These are phyloP conservation scores for Cossypha caffra DNA, from an alignment of 2,797 vertebrate species.

Conservation along the genomic window DNA sequence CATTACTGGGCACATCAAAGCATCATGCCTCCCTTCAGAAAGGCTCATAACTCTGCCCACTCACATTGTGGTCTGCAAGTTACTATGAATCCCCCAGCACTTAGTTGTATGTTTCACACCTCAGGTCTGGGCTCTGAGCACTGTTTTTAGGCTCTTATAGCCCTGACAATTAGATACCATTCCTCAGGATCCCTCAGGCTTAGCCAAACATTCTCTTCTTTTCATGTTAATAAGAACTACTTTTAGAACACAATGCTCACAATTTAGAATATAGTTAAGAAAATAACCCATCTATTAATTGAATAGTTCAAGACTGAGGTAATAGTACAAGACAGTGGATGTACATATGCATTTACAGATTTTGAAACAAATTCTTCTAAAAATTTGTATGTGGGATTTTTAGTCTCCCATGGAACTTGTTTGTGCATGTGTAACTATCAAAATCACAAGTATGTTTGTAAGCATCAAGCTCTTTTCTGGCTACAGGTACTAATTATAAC, in stretches of 20 bases:
- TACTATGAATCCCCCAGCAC: constrained; percentile 18
- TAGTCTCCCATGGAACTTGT: not conserved
- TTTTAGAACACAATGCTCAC: not conserved
- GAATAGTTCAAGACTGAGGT: not conserved
- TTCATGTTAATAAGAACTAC: not conserved
- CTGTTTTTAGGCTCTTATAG: not conserved
- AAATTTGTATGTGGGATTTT: not conserved
- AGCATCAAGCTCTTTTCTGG: not conserved
- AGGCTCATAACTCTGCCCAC: constrained; percentile 35
- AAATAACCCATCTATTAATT: not conserved
- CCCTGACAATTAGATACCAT: not conserved
- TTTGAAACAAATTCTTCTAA: not conserved
- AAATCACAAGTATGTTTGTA: not conserved
- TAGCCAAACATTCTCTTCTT: not conserved
- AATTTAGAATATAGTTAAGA: not conserved
- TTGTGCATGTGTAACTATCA: not conserved
- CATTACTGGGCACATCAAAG: constrained; percentile 54
- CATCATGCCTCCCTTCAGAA: constrained; percentile 24
- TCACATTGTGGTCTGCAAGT: constrained; percentile 37
- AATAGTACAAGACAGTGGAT: not conserved
- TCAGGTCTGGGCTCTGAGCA: not conserved
- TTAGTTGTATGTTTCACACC: constrained; percentile 18
- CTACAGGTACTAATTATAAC: not conserved
- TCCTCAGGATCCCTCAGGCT: not conserved
- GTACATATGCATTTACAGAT: not conserved